Evolutionary conservation across 2,888 invertebrate species (phyloP), one percentile per base, ranked within the genome.

Genomic region (Sphinx pinastri): DNA sequence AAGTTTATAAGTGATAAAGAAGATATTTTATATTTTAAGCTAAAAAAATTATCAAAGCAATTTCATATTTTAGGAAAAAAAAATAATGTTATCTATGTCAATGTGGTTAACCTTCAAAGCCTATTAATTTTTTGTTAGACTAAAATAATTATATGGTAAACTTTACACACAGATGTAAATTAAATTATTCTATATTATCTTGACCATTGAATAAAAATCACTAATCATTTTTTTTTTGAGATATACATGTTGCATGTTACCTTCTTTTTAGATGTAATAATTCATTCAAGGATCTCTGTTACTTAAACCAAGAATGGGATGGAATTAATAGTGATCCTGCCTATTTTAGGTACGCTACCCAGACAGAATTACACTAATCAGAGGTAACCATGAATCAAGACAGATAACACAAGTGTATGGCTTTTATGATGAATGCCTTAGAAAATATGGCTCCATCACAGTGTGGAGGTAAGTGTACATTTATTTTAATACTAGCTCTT

Each of bases 351-450:
- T 99, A 70, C 96, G 99, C 75, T 99, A 99, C 93, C 99, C 99
- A 73, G 99, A 99, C 92, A 96, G 99, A 87, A 99, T 99, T 76
- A 99, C 99, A 76, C 94, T 99, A 79, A 99, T 99, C 82, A 95
- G 99, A 83, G 99, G 99, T 57, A 99, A 99, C 88, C 99, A 99
- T 84, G 99, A 99, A 93, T 99, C 99, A 73, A 95, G 99, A 81
- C 99, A 99, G 94, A 99, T 99, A 74, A 99, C 99, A 73, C 99
- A 99, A 95, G 99, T 99, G 8, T 99, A 99, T 89, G 99, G 99
- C 10, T 99, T 99, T 93, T 99, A 99, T 88, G 99, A 99, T 88
- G 99, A 99, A 93, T 99, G 99, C 88, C 94, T 99, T 78, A 96
- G 99, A 76, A 99, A 99, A 95, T 99, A 99, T 93, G 99, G 99